These are phyloP conservation scores for Drosophila dunni DNA, from an alignment of 1,140 invertebrate species.

Conservation along the genomic window DNA sequence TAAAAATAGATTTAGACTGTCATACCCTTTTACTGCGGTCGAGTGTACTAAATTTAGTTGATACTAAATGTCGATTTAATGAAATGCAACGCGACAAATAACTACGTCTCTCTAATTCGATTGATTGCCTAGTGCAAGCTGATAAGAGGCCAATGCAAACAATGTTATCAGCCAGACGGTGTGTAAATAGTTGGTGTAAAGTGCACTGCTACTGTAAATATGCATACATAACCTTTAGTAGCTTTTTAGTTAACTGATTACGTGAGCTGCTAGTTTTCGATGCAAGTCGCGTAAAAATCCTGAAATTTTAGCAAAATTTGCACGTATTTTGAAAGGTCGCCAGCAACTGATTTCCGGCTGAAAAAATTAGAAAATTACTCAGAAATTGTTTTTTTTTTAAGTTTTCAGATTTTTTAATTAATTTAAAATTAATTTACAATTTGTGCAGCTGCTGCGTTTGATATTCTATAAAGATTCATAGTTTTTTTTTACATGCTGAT, in stretches of 20 bases:
- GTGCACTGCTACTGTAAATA: neutral
- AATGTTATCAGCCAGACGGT: conserved; percentile 2
- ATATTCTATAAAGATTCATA: conserved; percentile 46
- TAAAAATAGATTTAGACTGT: no score
- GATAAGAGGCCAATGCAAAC: conserved; percentile 28
- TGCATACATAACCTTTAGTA: conserved; percentile 13
- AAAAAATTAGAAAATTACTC: neutral
- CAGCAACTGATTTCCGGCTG: conserved; percentile 33
- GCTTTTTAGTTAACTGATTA: conserved; percentile 16
- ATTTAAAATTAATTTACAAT: conserved; percentile 67
- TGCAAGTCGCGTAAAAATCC: conserved; percentile 37
- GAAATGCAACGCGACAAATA: conserved; percentile 22
- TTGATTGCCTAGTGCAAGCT: neutral
- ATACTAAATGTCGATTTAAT: no score
- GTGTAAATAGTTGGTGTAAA: neutral
- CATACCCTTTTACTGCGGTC: no score
- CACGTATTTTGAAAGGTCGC: conserved; percentile 68
- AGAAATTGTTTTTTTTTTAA: conserved; percentile 25
- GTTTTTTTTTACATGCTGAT: conserved; percentile 26
- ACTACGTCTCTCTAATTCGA: conserved; percentile 22
- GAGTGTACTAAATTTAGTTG: no score
- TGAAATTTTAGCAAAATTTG: conserved; percentile 49
- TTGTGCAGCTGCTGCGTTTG: conserved; percentile 33
- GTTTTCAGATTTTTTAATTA: conserved; percentile 45
- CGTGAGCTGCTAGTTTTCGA: conserved; percentile 48